Evolutionary conservation across 2,797 vertebrate genomes (phyloP).

Genomic region (Microhierax caerulescens): DNA sequence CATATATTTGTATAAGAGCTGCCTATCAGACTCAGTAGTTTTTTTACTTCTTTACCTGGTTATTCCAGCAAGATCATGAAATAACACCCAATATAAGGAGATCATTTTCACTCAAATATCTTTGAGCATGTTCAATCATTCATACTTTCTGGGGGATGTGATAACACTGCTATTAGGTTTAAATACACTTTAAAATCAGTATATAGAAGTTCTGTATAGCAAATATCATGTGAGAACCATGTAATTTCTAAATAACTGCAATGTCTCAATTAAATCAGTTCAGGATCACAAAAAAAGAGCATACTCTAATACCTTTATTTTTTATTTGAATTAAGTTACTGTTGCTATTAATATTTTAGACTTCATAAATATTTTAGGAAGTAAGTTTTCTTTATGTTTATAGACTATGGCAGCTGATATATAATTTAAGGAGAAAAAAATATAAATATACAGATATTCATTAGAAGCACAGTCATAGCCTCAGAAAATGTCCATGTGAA

Average conservation of each 20-base stretch:
- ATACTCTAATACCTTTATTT: neutral
- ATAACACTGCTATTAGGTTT: neutral
- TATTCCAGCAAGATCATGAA: neutral
- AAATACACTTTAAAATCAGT: neutral
- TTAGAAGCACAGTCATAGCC: neutral
- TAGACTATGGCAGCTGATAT: neutral
- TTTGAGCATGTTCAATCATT: neutral
- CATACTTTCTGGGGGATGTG: accelerated
- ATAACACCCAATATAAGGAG: neutral
- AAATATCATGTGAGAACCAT: neutral
- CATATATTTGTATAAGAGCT: neutral
- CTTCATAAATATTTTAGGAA: slow-evolving; percentile 50
- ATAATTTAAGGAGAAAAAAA: slow-evolving; percentile 4
- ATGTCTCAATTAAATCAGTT: neutral
- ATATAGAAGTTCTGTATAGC: neutral
- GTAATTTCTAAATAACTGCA: neutral
- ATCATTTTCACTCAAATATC: neutral
- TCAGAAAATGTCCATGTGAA: neutral
- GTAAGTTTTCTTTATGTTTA: slow-evolving; percentile 22
- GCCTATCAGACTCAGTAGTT: neutral
- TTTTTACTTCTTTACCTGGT: neutral
- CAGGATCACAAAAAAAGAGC: neutral
- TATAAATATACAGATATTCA: neutral
- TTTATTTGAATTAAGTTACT: slow-evolving; percentile 43
- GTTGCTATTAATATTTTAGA: slow-evolving; percentile 47